Percentiles rank a stretch among this genome's conserved stretches.
Evolutionary conservation across 1,140 invertebrate genomes (phyloP).

Genomic region (Apis dorsata): DNA sequence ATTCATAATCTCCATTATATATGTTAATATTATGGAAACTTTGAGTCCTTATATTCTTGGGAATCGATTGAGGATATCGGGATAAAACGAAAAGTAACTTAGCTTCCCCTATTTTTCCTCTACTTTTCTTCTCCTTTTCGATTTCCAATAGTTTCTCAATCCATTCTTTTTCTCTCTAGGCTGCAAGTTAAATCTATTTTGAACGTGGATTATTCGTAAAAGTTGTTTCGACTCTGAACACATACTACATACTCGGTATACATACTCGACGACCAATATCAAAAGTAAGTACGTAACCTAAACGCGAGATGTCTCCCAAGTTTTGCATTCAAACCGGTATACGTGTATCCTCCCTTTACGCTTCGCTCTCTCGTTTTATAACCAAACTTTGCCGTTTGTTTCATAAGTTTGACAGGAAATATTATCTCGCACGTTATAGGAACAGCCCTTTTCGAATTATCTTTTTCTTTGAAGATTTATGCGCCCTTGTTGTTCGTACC

Average conservation of each 20-base stretch:
- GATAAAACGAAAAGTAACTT: too few relatives aligned
- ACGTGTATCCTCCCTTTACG: background rate
- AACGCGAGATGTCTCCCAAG: slow-evolving; percentile 10
- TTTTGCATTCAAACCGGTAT: slow-evolving; percentile 31
- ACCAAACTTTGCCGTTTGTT: background rate
- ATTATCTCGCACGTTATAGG: background rate
- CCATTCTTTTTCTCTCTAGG: slow-evolving; percentile 37
- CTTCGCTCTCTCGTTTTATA: slow-evolving; percentile 21
- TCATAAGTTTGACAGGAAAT: slow-evolving; percentile 7
- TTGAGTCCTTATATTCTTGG: too few relatives aligned
- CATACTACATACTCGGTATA: background rate
- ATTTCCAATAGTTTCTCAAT: background rate
- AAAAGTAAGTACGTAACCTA: slow-evolving; percentile 22
- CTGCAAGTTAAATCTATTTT: slow-evolving; percentile 45
- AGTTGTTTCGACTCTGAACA: slow-evolving; percentile 12
- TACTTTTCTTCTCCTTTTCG: too few relatives aligned
- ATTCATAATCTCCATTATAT: too few relatives aligned
- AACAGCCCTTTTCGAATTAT: background rate
- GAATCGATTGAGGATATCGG: too few relatives aligned
- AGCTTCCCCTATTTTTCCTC: too few relatives aligned
- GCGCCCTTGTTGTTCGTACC: background rate
- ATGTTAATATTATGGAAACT: too few relatives aligned
- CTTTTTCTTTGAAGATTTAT: background rate
- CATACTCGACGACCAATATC: background rate
- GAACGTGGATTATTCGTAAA: background rate